Conservation (phyloP, 2,888 invertebrate genomes). For the Venusia cambrica region DNA sequence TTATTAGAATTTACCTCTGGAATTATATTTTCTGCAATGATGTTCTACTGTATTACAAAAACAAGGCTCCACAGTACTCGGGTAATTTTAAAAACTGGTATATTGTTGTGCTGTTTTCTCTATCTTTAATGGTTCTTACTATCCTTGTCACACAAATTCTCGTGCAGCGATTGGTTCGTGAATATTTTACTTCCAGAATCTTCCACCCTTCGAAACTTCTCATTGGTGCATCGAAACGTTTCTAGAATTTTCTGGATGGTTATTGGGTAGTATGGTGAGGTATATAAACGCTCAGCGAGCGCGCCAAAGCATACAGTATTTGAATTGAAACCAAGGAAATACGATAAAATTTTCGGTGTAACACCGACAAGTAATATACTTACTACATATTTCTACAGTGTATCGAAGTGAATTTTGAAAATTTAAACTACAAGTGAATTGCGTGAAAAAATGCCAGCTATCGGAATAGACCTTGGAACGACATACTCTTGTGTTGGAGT, state of each 20-base stretch:
- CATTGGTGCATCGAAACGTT: slow-evolving; percentile 45
- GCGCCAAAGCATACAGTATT: slow-evolving; percentile 62
- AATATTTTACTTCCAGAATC: slow-evolving; percentile 38
- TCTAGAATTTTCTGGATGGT: slow-evolving; percentile 50
- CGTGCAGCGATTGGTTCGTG: slow-evolving; percentile 39
- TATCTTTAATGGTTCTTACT: slow-evolving; percentile 25
- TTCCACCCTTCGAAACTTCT: slow-evolving; percentile 34
- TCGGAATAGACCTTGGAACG: slow-evolving; percentile 87
- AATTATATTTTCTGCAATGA: not conserved
- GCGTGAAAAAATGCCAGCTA: slow-evolving; percentile 56
- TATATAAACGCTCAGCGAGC: slow-evolving; percentile 47
- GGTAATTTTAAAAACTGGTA: slow-evolving; percentile 32
- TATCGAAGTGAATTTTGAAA: slow-evolving; percentile 15
- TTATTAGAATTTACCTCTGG: no score
- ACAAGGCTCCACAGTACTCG: slow-evolving; percentile 13
- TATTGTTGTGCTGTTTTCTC: slow-evolving; percentile 27
- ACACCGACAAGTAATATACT: slow-evolving; percentile 26
- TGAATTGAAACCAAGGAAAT: slow-evolving; percentile 53
- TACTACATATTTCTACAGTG: slow-evolving; percentile 15
- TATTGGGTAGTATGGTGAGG: slow-evolving; percentile 41
- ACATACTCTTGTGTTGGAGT: slow-evolving; percentile 94
- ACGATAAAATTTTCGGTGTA: slow-evolving; percentile 39
- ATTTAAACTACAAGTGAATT: slow-evolving; percentile 15
- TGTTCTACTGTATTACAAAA: not conserved
- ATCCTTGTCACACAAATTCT: slow-evolving; percentile 26